Conservation (phyloP, 2,888 invertebrate genomes). For the Loripinus fragilis region DNA sequence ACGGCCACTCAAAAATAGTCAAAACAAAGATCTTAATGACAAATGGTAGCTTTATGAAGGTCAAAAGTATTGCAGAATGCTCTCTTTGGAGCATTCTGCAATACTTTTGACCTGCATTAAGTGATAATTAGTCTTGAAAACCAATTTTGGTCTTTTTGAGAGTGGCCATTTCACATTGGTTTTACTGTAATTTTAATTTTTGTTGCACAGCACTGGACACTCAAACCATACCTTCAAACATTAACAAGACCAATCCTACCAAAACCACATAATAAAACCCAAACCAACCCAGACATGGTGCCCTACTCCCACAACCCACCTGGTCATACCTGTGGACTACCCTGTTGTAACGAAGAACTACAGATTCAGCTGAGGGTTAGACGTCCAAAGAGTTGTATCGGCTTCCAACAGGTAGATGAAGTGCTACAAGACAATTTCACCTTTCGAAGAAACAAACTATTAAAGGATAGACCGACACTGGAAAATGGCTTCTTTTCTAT, state of each 20-base stretch:
- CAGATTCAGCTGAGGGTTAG: slow-evolving; percentile 56
- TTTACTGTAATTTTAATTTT: too few relatives aligned
- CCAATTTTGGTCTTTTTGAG: too few relatives aligned
- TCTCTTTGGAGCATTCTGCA: too few relatives aligned
- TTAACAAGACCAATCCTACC: slow-evolving; percentile 2
- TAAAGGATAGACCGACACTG: slow-evolving; percentile 53
- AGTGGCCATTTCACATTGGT: too few relatives aligned
- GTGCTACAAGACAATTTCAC: slow-evolving; percentile 68
- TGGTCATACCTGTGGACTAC: slow-evolving; percentile 78
- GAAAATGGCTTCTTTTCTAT: slow-evolving; percentile 69
- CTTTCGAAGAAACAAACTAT: slow-evolving; percentile 56
- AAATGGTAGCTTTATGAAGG: too few relatives aligned
- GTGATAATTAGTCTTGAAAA: too few relatives aligned
- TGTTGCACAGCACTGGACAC: slow-evolving; percentile 33
- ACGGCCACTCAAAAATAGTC: too few relatives aligned
- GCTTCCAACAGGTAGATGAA: slow-evolving; percentile 50
- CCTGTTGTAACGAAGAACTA: slow-evolving; percentile 74
- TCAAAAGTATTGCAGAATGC: too few relatives aligned
- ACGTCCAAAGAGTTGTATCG: slow-evolving; percentile 63
- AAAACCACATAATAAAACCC: slow-evolving; percentile 21
- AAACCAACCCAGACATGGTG: slow-evolving; percentile 59
- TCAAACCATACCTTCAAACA: slow-evolving; percentile 14
- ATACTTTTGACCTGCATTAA: too few relatives aligned
- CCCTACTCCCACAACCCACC: slow-evolving; percentile 78
- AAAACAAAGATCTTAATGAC: too few relatives aligned